A percentile compares a stretch with the other conserved stretches of the same genome.
These are phyloP conservation scores for Sclerodermus sp. DNA, from an alignment of 2,888 invertebrate genomes.

Conservation along the genomic window DNA sequence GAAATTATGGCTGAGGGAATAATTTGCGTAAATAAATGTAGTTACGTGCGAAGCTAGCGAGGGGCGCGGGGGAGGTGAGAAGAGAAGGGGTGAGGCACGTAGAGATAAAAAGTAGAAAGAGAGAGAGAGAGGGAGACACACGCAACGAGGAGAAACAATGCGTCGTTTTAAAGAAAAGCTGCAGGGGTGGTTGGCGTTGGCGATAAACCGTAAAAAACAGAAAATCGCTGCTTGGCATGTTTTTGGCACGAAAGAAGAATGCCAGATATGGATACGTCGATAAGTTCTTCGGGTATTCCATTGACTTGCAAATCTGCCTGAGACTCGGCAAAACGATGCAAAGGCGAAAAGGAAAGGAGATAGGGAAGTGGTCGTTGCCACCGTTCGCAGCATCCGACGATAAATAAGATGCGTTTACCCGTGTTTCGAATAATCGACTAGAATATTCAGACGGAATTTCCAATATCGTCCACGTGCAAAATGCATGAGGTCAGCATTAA, in stretches of 20 bases:
- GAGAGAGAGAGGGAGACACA: background rate
- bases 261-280: conserved; percentile 37
- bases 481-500: conserved; percentile 29
- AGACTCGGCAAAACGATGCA: conserved; percentile 17
- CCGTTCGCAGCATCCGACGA: conserved; percentile 20
- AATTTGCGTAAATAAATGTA: background rate
- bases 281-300: conserved; percentile 32
- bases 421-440: conserved; percentile 29
- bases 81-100: conserved; percentile 1
- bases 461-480: conserved; percentile 15
- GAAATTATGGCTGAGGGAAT: conserved; percentile 11
- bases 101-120: background rate
- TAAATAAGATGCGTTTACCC: conserved; percentile 33
- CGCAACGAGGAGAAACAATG: too few species aligned
- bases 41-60: background rate
- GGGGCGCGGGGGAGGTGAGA: conserved; percentile 1
- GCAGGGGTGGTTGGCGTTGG: too few species aligned
- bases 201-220: too few species aligned
- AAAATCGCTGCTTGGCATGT: background rate
- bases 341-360: conserved; percentile 1
- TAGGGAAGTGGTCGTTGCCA: too few species aligned
- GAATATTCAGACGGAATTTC: conserved; percentile 26
- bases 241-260: conserved; percentile 26
- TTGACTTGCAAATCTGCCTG: conserved; percentile 37
- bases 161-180: too few species aligned